Percentiles rank a stretch among this genome's conserved stretches.
phyloP scores from a whole-genome alignment of 2,113 vertebrate species.

The Cygnus atratus region DNA sequence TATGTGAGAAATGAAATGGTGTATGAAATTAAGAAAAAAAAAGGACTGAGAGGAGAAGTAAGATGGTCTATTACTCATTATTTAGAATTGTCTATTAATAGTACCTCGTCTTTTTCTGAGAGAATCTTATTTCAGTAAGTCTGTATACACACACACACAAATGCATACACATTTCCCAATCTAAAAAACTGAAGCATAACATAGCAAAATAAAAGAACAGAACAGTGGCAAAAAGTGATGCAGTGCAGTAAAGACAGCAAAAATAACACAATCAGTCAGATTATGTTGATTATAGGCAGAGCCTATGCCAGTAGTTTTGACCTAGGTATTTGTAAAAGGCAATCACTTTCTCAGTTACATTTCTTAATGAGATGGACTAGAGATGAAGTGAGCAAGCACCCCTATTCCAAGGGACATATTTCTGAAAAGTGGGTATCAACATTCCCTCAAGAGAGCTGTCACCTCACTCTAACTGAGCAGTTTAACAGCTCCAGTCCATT shows the following conservation, averaged over 20 bases:
- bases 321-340: background rate
- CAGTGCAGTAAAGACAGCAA: background rate
- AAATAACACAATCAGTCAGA: background rate
- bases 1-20: background rate
- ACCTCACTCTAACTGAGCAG: background rate
- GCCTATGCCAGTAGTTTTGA: fast-evolving
- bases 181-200: background rate
- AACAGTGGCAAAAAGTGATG: background rate
- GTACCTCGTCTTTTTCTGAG: background rate
- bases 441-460: background rate
- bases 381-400: background rate
- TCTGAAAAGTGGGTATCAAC: background rate
- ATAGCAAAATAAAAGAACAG: background rate
- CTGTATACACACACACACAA: background rate
- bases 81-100: background rate
- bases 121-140: background rate
- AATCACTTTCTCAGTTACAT: background rate
- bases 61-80: background rate
- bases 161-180: background rate
- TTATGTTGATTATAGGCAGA: no score
- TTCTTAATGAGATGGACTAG: background rate
- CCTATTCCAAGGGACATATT: background rate
- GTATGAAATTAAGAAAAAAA: background rate
- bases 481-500: background rate
- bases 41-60: background rate